Conservation (phyloP, 2,888 invertebrate species). For the Clitarchus hookeri region DNA sequence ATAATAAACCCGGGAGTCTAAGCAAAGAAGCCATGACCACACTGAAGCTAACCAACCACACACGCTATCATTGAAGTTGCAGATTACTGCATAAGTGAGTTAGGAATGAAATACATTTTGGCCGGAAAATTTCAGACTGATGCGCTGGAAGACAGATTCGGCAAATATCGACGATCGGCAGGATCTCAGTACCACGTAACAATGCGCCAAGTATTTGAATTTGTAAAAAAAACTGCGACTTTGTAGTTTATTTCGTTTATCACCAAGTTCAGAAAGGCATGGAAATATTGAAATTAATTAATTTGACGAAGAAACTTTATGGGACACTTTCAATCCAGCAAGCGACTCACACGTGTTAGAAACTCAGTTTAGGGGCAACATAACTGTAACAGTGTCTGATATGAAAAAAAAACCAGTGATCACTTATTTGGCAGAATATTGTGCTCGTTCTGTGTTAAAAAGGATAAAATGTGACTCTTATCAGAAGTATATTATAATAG, state of each 20-base stretch:
- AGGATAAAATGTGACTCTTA: neutral
- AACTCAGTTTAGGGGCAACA: neutral
- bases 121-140: neutral
- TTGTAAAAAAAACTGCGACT: neutral
- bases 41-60: neutral
- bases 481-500: neutral
- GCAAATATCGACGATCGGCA: neutral
- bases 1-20: neutral
- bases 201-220: neutral
- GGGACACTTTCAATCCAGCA: neutral
- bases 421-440: neutral
- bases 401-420: neutral
- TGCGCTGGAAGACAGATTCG: neutral
- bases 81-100: neutral
- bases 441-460: neutral
- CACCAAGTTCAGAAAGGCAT: neutral
- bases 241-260: neutral
- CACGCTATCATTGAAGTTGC: neutral
- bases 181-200: neutral
- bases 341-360: neutral
- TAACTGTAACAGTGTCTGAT: neutral
- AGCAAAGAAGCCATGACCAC: neutral
- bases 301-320: neutral
- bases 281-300: neutral
- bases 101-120: constrained; percentile 11